Percentiles rank a stretch among this genome's conserved stretches.
Evolutionary conservation across 2,888 invertebrate genomes (phyloP).

Genomic region (Pogonocherus hispidulus): DNA sequence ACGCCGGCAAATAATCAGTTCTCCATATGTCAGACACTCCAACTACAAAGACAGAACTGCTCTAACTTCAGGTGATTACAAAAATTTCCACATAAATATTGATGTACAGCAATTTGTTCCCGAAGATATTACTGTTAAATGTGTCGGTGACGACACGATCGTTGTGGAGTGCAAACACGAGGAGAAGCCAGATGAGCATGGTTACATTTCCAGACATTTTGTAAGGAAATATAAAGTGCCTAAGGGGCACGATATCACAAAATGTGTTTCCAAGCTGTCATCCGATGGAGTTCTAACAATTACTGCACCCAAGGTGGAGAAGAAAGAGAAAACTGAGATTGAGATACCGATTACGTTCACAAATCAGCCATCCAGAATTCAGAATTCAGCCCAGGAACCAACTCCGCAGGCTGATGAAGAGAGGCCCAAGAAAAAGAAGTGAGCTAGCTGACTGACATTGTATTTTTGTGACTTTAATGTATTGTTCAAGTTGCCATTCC

Average conservation of each 20-base stretch:
- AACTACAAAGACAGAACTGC: neutral
- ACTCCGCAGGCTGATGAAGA: neutral
- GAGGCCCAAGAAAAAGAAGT: neutral
- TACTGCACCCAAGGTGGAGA: conserved; percentile 73
- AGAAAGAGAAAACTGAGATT: conserved; percentile 62
- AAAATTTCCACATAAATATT: conserved; percentile 58
- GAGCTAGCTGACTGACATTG: neutral
- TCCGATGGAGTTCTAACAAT: conserved; percentile 81
- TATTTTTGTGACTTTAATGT: neutral
- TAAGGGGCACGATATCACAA: conserved; percentile 79
- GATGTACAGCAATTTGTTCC: conserved; percentile 74
- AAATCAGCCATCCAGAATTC: conserved; percentile 27
- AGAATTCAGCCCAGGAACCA: neutral
- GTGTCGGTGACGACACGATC: conserved; percentile 75
- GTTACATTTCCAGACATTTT: conserved; percentile 81
- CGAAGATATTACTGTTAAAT: conserved; percentile 83
- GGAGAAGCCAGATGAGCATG: conserved; percentile 80
- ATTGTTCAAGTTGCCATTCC: neutral
- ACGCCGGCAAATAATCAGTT: conserved; percentile 22
- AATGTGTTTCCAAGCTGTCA: conserved; percentile 81
- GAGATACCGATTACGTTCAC: conserved; percentile 65
- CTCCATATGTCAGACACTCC: conserved; percentile 19
- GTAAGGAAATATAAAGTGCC: conserved; percentile 81
- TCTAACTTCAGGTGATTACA: conserved; percentile 5
- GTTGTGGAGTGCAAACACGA: conserved; percentile 84